Evolutionary conservation across 2,113 vertebrate species (phyloP).

Genomic region (Sphaerodactylus townsendi): DNA sequence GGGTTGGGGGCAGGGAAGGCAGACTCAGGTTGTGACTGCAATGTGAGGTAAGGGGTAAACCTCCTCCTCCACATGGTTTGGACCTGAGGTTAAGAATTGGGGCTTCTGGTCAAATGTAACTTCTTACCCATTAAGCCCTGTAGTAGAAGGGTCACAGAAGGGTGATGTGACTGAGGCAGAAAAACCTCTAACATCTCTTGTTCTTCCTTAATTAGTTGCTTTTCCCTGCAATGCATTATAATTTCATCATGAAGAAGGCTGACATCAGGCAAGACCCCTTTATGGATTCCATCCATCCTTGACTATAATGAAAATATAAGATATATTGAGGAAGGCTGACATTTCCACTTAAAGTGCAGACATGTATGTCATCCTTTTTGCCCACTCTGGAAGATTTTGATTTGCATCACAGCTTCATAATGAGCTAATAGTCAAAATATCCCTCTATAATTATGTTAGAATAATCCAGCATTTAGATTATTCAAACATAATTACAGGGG

Average conservation of each 20-base stretch:
- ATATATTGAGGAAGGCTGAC: constrained; percentile 50
- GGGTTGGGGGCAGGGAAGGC: no score
- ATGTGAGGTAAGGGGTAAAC: no score
- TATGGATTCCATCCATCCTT: constrained; percentile 45
- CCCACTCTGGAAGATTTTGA: constrained; percentile 36
- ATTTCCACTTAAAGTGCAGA: constrained; percentile 35
- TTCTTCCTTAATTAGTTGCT: neutral
- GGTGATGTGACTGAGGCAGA: neutral
- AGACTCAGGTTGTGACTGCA: no score
- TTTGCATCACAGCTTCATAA: constrained; percentile 73
- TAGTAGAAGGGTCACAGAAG: neutral
- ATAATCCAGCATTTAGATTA: constrained; percentile 68
- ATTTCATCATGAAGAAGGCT: constrained; percentile 30
- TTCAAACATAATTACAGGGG: constrained; percentile 70
- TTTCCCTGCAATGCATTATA: constrained; percentile 23
- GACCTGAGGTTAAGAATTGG: neutral
- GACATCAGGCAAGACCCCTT: constrained; percentile 46
- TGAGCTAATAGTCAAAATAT: constrained; percentile 75
- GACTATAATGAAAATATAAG: constrained; percentile 62
- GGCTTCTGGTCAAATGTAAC: neutral
- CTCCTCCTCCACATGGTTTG: no score
- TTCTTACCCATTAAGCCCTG: no score
- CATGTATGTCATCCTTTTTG: constrained; percentile 45
- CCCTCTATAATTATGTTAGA: constrained; percentile 68
- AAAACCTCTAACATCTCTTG: neutral